A percentile compares a stretch with the other conserved stretches of the same genome.
Conservation (phyloP, 2,113 vertebrate genomes). For the Cacatua alba region DNA sequence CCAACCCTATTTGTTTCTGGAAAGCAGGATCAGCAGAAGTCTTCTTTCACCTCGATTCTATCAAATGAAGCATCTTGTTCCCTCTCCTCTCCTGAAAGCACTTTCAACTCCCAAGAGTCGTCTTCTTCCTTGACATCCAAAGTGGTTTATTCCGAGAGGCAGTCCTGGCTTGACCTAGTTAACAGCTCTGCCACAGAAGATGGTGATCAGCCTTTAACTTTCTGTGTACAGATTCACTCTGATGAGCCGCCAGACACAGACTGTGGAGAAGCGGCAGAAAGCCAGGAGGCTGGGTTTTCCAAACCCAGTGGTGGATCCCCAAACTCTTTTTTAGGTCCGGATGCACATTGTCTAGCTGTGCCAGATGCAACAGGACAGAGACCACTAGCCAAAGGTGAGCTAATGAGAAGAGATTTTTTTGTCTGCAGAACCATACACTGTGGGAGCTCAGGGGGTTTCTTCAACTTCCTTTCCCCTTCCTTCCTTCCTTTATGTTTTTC, state of each 20-base stretch:
- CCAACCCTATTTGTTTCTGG: neutral
- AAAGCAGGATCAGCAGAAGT: slow-evolving; percentile 66
- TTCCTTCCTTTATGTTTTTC: neutral
- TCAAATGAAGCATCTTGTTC: slow-evolving; percentile 79
- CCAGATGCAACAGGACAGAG: slow-evolving; percentile 23
- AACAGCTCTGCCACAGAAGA: slow-evolving; percentile 68
- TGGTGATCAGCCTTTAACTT: slow-evolving; percentile 68
- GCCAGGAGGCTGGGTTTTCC: neutral
- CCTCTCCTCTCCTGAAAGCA: slow-evolving; percentile 81
- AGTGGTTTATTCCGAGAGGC: slow-evolving; percentile 68
- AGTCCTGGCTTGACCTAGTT: slow-evolving; percentile 83
- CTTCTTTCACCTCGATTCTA: slow-evolving; percentile 77
- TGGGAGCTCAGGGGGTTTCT: neutral
- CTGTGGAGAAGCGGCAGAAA: neutral
- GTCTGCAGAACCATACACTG: neutral
- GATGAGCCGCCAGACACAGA: neutral
- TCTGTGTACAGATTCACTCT: slow-evolving; percentile 76
- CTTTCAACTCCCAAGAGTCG: slow-evolving; percentile 76
- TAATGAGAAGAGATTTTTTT: neutral
- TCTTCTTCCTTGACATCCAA: slow-evolving; percentile 80
- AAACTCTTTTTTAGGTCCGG: slow-evolving; percentile 43
- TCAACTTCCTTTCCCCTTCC: neutral
- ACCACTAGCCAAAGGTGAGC: slow-evolving; percentile 68
- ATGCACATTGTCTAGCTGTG: slow-evolving; percentile 47
- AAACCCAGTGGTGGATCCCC: neutral